Conservation (phyloP, 2,113 vertebrate genomes). For the Origma solitaria region DNA sequence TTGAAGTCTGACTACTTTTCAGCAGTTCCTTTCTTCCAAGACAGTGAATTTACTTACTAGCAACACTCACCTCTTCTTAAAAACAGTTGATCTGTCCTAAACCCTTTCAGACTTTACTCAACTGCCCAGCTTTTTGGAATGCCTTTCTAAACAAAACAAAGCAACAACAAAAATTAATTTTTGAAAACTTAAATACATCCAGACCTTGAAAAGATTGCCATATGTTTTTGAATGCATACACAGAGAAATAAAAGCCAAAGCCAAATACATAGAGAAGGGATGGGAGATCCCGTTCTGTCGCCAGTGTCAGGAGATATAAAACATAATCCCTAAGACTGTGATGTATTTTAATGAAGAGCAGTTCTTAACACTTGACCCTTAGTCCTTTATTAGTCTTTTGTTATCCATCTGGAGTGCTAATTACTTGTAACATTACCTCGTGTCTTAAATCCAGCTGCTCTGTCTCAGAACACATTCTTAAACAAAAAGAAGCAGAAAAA, state of each 20-base stretch:
- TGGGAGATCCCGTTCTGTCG: not conserved
- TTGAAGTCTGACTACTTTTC: not conserved
- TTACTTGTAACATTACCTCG: not conserved
- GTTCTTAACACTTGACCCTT: not conserved
- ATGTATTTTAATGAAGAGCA: not conserved
- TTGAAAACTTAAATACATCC: not conserved
- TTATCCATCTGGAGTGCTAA: not conserved
- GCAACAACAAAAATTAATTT: not conserved
- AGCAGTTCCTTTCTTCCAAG: not conserved
- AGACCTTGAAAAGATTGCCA: not conserved
- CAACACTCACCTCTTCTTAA: not conserved
- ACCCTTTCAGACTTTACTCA: not conserved
- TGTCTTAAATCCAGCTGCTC: not conserved
- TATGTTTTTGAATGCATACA: not conserved
- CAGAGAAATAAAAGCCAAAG: not conserved
- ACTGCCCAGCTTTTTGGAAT: not conserved
- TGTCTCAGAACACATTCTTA: not conserved
- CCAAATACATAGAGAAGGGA: not conserved
- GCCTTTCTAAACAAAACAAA: not conserved
- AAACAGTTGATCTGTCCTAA: not conserved
- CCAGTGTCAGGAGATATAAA: not conserved
- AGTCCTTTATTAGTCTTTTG: not conserved
- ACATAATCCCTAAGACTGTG: not conserved
- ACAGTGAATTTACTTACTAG: not conserved
- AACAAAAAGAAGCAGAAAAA: not conserved